A percentile compares a stretch with the other conserved stretches of the same genome.
These are phyloP conservation scores for Halcyon leucocephala DNA, from an alignment of 2,797 vertebrate genomes.

Conservation along the genomic window DNA sequence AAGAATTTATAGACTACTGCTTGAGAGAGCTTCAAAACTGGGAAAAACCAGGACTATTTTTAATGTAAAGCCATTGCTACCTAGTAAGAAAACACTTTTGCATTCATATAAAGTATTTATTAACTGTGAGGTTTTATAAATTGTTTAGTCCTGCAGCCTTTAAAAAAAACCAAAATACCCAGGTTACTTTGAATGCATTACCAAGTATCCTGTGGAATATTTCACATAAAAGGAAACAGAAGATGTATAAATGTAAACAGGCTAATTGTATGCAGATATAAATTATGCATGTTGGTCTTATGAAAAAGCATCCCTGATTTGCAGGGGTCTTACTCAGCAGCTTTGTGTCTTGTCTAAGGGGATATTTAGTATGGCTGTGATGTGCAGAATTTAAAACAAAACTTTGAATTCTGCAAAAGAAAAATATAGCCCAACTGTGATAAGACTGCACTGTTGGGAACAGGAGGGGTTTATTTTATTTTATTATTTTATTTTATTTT, in stretches of 20 bases:
- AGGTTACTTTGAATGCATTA: conserved; percentile 80
- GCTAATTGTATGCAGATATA: conserved; percentile 88
- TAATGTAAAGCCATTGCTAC: conserved; percentile 69
- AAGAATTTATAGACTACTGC: conserved; percentile 17
- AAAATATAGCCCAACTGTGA: conserved; percentile 70
- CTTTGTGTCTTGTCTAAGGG: conserved; percentile 81
- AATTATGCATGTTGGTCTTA: conserved; percentile 87
- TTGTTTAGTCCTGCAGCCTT: conserved; percentile 76
- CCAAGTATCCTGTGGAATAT: conserved; percentile 79
- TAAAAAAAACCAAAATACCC: not conserved
- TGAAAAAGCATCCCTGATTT: conserved; percentile 83
- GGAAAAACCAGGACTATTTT: conserved; percentile 44
- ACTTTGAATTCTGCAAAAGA: conserved; percentile 75
- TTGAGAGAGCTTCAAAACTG: conserved; percentile 18
- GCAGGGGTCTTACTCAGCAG: conserved; percentile 85
- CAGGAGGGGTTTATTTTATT: conserved; percentile 12
- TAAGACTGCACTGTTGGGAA: conserved; percentile 49
- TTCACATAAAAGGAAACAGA: conserved; percentile 83
- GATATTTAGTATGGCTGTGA: conserved; percentile 86
- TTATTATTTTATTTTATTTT: conserved; percentile 49
- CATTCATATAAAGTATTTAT: conserved; percentile 83
- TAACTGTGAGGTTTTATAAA: conserved; percentile 82
- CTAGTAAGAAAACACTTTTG: conserved; percentile 71
- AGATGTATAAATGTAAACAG: conserved; percentile 86
- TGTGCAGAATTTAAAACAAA: conserved; percentile 86